These are phyloP conservation scores for Siniperca obscura DNA, from an alignment of 2,797 vertebrate species.

Conservation along the genomic window DNA sequence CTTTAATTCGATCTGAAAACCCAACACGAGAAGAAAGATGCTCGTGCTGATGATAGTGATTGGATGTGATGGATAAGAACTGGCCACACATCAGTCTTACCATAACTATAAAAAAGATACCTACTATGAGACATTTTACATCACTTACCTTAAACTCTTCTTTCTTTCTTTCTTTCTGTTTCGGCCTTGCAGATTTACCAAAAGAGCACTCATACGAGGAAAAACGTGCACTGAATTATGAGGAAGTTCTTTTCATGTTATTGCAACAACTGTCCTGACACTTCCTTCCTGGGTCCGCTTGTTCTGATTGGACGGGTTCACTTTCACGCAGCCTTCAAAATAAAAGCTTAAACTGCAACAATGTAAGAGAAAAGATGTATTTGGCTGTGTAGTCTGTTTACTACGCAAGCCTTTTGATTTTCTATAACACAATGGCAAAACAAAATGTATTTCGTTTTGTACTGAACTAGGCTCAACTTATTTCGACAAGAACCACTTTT, in stretches of 20 bases:
- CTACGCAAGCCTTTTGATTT: accelerated
- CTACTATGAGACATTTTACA: background rate
- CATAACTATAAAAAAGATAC: background rate
- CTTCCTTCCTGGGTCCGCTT: conserved; percentile 76
- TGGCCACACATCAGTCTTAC: background rate
- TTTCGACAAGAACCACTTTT: background rate
- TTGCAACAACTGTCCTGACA: conserved; percentile 51
- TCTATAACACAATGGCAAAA: accelerated
- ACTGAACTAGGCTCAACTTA: accelerated
- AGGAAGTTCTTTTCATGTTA: conserved; percentile 61
- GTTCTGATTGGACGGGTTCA: conserved; percentile 69
- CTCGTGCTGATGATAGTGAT: background rate
- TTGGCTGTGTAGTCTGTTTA: background rate
- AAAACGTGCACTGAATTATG: conserved; percentile 42
- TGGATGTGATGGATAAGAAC: background rate
- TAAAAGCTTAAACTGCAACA: conserved; percentile 30
- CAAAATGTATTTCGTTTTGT: accelerated
- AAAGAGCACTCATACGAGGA: conserved; percentile 8
- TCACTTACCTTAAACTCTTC: conserved; percentile 57
- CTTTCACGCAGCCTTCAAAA: conserved; percentile 53
- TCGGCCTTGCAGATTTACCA: background rate
- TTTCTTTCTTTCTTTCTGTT: background rate
- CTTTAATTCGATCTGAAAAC: background rate
- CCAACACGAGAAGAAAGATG: background rate
- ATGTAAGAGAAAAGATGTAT: background rate